A percentile compares a stretch with the other conserved stretches of the same genome.
These are phyloP conservation scores for Oncorhynchus gorbuscha DNA, from an alignment of 2,113 vertebrate genomes.

Conservation along the genomic window DNA sequence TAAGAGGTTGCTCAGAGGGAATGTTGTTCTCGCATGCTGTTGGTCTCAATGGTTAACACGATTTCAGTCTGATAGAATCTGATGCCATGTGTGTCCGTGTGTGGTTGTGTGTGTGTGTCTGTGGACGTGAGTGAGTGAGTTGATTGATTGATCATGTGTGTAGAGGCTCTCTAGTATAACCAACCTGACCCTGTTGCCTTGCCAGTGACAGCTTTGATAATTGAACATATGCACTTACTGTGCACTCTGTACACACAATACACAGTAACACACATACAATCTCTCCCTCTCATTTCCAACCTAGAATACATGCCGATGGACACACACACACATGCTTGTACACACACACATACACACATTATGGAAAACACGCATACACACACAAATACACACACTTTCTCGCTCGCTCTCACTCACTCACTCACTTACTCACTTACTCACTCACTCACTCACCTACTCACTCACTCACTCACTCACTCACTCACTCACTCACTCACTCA, in stretches of 20 bases:
- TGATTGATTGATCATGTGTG: slow-evolving; percentile 49
- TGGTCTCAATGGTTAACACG: too few relatives aligned
- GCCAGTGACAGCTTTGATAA: slow-evolving; percentile 48
- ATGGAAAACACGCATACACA: neutral
- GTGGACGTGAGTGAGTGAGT: neutral
- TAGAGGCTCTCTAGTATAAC: slow-evolving; percentile 37
- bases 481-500: too few relatives aligned
- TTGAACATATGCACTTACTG: neutral
- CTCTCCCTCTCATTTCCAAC: neutral
- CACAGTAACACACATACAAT: neutral
- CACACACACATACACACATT: neutral
- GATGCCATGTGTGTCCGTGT: neutral
- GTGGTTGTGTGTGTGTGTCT: neutral
- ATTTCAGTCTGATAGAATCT: too few relatives aligned
- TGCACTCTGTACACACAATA: neutral
- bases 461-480: too few relatives aligned
- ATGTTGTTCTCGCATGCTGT: too few relatives aligned
- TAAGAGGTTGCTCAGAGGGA: too few relatives aligned
- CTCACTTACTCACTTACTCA: too few relatives aligned
- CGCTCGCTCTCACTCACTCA: too few relatives aligned
- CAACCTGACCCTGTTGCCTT: slow-evolving; percentile 44
- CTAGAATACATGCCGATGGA: neutral
- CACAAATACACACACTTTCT: too few relatives aligned
- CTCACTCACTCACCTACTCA: too few relatives aligned
- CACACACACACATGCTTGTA: neutral